Conservation (phyloP, 2,888 invertebrate genomes). For the Leistus spinibarbis region DNA sequence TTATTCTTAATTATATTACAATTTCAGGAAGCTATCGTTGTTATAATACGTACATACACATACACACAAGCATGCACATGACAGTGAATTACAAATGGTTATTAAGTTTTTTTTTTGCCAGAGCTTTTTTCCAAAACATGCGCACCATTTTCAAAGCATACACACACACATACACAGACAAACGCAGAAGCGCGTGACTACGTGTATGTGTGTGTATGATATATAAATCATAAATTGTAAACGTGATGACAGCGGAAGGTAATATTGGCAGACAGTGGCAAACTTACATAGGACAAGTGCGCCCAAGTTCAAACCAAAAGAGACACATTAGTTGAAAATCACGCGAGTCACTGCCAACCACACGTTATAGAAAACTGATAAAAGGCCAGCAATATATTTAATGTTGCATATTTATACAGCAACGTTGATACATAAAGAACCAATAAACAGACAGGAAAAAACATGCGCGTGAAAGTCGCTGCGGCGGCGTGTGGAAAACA, state of each 20-base stretch:
- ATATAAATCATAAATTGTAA: constrained; percentile 53
- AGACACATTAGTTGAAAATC: not conserved
- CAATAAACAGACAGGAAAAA: constrained; percentile 8
- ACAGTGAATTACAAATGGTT: constrained; percentile 34
- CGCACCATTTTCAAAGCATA: constrained; percentile 26
- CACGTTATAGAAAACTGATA: constrained; percentile 43
- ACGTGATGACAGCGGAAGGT: constrained; percentile 51
- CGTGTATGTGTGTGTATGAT: constrained; percentile 30
- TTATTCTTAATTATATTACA: not conserved
- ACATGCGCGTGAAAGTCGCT: not conserved
- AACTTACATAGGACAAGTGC: constrained; percentile 22
- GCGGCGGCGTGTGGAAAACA: constrained; percentile 6
- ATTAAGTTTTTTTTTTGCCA: constrained; percentile 24
- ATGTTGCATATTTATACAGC: constrained; percentile 40
- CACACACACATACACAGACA: not conserved
- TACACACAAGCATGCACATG: constrained; percentile 24
- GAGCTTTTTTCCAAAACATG: constrained; percentile 35
- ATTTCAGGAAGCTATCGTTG: not conserved
- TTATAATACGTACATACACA: not conserved
- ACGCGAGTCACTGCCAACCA: not conserved
- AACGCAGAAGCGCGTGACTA: not conserved
- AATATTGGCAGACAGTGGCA: constrained; percentile 51
- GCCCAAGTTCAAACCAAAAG: constrained; percentile 5
- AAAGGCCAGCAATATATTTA: constrained; percentile 44
- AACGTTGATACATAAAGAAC: constrained; percentile 30